Conservation (phyloP, 2,888 invertebrate genomes). For the Athrips mouffetella region DNA sequence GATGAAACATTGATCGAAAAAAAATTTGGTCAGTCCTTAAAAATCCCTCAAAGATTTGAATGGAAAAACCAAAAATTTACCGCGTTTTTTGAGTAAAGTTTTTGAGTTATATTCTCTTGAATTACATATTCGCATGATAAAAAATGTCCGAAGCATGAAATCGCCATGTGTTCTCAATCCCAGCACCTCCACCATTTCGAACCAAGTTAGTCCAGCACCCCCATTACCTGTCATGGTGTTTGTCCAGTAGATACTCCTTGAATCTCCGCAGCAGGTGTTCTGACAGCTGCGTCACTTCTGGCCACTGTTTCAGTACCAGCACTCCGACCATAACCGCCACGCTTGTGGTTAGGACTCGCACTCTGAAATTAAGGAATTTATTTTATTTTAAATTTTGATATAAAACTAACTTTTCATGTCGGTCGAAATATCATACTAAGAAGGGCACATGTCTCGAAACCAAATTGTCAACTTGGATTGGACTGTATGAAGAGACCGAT, state of each 20-base stretch:
- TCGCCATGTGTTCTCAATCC: too few species aligned
- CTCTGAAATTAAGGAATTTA: conserved; percentile 81
- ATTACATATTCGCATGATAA: too few species aligned
- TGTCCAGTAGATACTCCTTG: conserved; percentile 87
- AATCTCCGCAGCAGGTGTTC: conserved; percentile 87
- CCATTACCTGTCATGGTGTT: conserved; percentile 77
- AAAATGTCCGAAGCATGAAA: too few species aligned
- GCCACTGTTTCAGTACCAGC: conserved; percentile 93
- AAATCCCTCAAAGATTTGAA: background rate
- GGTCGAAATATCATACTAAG: too few species aligned
- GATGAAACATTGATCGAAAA: too few species aligned
- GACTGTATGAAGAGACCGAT: too few species aligned
- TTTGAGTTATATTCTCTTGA: too few species aligned
- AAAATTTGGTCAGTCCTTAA: too few species aligned
- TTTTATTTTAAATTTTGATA: background rate
- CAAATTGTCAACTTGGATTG: too few species aligned
- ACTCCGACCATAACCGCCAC: conserved; percentile 88
- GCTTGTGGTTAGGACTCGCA: conserved; percentile 91
- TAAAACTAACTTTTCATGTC: too few species aligned
- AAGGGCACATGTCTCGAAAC: too few species aligned
- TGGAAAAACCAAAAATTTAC: background rate
- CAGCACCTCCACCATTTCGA: too few species aligned
- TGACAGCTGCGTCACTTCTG: conserved; percentile 90
- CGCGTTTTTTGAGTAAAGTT: background rate
- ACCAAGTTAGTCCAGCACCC: background rate